These are phyloP conservation scores for Lacerta agilis DNA, from an alignment of 2,797 vertebrate species.

Conservation along the genomic window DNA sequence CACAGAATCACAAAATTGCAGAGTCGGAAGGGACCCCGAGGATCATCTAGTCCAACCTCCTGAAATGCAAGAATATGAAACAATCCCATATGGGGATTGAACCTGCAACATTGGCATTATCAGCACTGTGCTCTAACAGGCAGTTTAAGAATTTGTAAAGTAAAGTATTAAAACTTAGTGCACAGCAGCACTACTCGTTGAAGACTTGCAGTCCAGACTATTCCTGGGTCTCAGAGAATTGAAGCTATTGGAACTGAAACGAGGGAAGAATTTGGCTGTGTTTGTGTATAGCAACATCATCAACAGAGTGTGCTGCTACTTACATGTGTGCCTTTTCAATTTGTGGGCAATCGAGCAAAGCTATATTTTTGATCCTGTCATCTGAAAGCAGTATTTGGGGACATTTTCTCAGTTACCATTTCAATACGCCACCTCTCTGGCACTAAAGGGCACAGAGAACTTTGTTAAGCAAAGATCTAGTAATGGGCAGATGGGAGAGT, in stretches of 20 bases:
- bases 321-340: constrained; percentile 30
- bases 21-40: no score
- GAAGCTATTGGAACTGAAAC: constrained; percentile 21
- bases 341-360: constrained; percentile 23
- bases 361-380: constrained; percentile 33
- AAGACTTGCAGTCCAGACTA: not conserved
- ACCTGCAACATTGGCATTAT: no score
- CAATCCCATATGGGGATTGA: no score
- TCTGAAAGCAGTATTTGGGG: not conserved
- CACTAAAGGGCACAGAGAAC: constrained; percentile 5
- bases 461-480: constrained; percentile 27
- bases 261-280: constrained; percentile 3
- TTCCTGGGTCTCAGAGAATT: not conserved
- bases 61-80: no score
- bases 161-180: not conserved
- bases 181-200: not conserved
- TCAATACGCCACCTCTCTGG: constrained; percentile 4
- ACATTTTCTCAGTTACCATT: constrained; percentile 26
- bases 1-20: not conserved
- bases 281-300: not conserved
- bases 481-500: constrained; percentile 31
- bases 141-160: not conserved
- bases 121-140: no score
- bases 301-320: not conserved
- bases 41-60: no score